Base-by-base conservation (phyloP, 2,113 vertebrate species). In the Oryzias celebensis region DNA sequence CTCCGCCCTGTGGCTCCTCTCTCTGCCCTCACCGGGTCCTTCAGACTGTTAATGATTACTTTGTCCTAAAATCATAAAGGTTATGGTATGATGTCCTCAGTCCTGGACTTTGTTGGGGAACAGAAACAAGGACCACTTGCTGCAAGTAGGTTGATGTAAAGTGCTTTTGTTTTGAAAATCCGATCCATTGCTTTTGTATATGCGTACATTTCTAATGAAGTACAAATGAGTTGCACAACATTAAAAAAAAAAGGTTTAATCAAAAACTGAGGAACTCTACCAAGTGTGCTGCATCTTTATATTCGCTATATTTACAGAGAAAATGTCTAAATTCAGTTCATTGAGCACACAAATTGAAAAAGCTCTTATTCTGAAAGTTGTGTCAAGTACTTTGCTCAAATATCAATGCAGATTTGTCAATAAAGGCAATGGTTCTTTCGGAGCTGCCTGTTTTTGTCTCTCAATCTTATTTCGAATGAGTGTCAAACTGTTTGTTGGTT, bases 31-130 rank as follows among this genome's bases (percentile, higher is more conserved):
- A 28, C 62, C 14, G n/a, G 36, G 75, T 42, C 10, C 64, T 75
- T 45, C 65, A 24, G 81, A 84, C 81, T 81, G 31, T 84, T 68
- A 77, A 91, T 93, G 91, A 92, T 75, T 90, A 57, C 83, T 59
- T 14, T 87, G 63, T 62, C 83, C 77, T 26, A 71, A 90, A 90
- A 75, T 17, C 0, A 54, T 4, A 53, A 82, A 62, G 71, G 92
- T 67, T 77, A 63, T 24, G 46, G 85, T 86, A 76, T 88, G 92
- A 93, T 72, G 75, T 45, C 46, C 46, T 50, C 31, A 51, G 61
- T 66, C 84, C 86, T 77, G 67, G 56, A 59, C 23, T 45, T 3
- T 14, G 46, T 12, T 46, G 66, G 8, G 70, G 70, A 71, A 12
- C 53, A 59, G 52, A 73, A 79, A 72, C 0, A 0, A 26, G 71